phyloP scores from a whole-genome alignment of 2,113 vertebrate genomes.

The Gracilinanus agilis region DNA sequence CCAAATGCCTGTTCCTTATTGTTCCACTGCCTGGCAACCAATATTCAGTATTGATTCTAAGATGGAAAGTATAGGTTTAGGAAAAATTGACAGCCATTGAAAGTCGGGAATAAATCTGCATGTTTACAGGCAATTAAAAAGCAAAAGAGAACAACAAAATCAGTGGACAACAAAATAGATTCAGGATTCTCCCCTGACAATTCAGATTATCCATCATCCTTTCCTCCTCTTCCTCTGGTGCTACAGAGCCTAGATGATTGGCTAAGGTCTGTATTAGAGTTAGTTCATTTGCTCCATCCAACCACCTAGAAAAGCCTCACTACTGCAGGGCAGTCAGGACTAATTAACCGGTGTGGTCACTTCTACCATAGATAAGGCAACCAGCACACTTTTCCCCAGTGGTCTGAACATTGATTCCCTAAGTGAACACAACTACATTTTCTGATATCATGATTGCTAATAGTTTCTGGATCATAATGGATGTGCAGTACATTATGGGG shows the following conservation, averaged over 20 bases:
- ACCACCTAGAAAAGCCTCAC: constrained; percentile 45
- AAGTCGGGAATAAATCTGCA: constrained; percentile 28
- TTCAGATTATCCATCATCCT: neutral
- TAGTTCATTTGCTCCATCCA: constrained; percentile 43
- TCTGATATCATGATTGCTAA: constrained; percentile 35
- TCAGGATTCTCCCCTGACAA: neutral
- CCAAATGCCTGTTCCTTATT: no score
- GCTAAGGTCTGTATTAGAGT: neutral
- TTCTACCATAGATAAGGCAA: constrained; percentile 19
- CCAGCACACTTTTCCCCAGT: neutral
- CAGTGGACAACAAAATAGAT: constrained; percentile 9
- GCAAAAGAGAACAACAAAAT: neutral
- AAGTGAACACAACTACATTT: constrained; percentile 51
- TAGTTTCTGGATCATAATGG: neutral
- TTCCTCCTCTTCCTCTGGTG: neutral
- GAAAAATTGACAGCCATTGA: neutral
- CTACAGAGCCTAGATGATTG: neutral
- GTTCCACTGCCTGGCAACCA: no score
- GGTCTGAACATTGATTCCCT: constrained; percentile 33
- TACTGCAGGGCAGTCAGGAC: constrained; percentile 39
- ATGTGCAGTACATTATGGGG: neutral
- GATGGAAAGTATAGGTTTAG: no score
- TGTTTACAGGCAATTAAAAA: constrained; percentile 32
- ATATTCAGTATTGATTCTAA: no score
- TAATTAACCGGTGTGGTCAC: constrained; percentile 30